A percentile compares a stretch with the other conserved stretches of the same genome.
These are phyloP conservation scores for human DNA, from an alignment of 2,113 vertebrate genomes.

Conservation along the genomic window GRCh38 chr1:243281001-243281500, in stretches of 20 bases:
- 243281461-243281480: neutral
- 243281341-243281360: neutral
- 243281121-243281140: neutral
- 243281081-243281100: neutral
- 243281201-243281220: neutral
- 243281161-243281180: neutral
- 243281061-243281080: neutral
- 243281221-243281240: neutral
- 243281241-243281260: neutral
- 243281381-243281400: neutral
- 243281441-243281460: neutral
- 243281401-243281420: neutral
- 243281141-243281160: neutral
- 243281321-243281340: neutral
- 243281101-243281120: neutral
- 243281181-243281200: neutral
- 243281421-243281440: neutral
- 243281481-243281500: neutral
- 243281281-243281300: neutral
- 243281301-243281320: neutral
- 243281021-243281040: neutral
- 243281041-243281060: neutral
- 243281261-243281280: neutral
- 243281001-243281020: neutral
- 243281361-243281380: neutral